Percentiles rank a stretch among this genome's conserved stretches.
phyloP scores from a whole-genome alignment of 2,113 vertebrate genomes.

The Aleadryas rufinucha region DNA sequence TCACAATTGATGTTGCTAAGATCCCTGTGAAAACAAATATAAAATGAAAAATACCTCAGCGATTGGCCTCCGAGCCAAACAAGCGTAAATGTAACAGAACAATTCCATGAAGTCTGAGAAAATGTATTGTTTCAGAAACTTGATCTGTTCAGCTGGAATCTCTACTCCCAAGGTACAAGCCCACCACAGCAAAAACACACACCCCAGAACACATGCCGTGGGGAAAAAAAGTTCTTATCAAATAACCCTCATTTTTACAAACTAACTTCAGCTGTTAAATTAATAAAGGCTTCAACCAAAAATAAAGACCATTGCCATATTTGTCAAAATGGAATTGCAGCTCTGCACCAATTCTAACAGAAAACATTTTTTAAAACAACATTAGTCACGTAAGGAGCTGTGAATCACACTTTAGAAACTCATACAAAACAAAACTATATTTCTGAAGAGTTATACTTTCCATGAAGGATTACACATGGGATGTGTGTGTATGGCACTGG shows the following conservation, averaged over 20 bases:
- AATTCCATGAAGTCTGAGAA: slow-evolving; percentile 74
- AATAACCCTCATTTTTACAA: slow-evolving; percentile 36
- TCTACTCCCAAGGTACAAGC: slow-evolving; percentile 64
- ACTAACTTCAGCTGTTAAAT: slow-evolving; percentile 41
- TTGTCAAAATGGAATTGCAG: slow-evolving; percentile 54
- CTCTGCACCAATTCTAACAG: slow-evolving; percentile 39
- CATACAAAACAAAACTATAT: neutral
- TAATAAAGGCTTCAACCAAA: slow-evolving; percentile 59
- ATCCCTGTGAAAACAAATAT: slow-evolving; percentile 86
- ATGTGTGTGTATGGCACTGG: neutral
- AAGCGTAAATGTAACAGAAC: slow-evolving; percentile 71
- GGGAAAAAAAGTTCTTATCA: slow-evolving; percentile 35
- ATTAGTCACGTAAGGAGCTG: slow-evolving; percentile 34
- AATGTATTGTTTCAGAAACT: slow-evolving; percentile 76
- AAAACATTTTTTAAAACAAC: slow-evolving; percentile 42
- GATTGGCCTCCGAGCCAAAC: slow-evolving; percentile 62
- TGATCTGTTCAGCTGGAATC: slow-evolving; percentile 73
- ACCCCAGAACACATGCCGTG: slow-evolving; percentile 28
- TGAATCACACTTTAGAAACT: slow-evolving; percentile 21
- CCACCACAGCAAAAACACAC: slow-evolving; percentile 63
- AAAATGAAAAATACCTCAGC: slow-evolving; percentile 76
- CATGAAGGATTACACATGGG: neutral
- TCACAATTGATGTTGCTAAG: slow-evolving; percentile 99
- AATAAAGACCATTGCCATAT: slow-evolving; percentile 37
- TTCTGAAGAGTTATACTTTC: slow-evolving; percentile 18